Conservation (phyloP, 1,140 invertebrate species). For the Pentalonia nigronervosa region DNA sequence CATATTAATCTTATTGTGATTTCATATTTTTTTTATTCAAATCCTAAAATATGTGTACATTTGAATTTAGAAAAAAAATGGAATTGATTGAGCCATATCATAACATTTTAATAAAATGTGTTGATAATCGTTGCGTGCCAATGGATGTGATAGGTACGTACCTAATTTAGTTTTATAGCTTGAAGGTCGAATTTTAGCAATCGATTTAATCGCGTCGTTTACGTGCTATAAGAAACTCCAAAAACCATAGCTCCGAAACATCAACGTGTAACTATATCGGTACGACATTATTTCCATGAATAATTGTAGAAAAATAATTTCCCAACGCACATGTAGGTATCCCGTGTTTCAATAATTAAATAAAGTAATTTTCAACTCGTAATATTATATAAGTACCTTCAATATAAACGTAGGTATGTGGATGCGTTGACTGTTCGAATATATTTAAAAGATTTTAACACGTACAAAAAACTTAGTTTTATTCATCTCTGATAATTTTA, state of each 20-base stretch:
- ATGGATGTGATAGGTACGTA: conserved; percentile 31
- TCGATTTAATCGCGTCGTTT: conserved; percentile 25
- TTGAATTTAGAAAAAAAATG: not conserved
- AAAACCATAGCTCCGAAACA: conserved; percentile 3
- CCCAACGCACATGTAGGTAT: not conserved
- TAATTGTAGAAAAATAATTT: conserved; percentile 31
- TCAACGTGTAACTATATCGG: not conserved
- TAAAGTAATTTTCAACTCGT: not conserved
- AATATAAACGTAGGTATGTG: no score
- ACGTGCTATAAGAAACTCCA: not conserved
- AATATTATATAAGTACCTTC: no score
- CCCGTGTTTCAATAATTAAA: not conserved
- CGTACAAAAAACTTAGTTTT: not conserved
- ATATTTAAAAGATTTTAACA: not conserved
- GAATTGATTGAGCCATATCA: not conserved
- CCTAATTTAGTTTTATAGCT: conserved; percentile 32
- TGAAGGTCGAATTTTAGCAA: conserved; percentile 46
- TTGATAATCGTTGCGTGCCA: conserved; percentile 22
- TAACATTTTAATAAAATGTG: not conserved
- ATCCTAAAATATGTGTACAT: not conserved
- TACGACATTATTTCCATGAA: conserved; percentile 32
- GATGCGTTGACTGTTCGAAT: not conserved
- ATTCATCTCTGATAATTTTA: not conserved
- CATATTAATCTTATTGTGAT: not conserved
- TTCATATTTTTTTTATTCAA: not conserved